These are phyloP conservation scores for Mystacornis crossleyi DNA, from an alignment of 2,113 vertebrate genomes.

Conservation along the genomic window DNA sequence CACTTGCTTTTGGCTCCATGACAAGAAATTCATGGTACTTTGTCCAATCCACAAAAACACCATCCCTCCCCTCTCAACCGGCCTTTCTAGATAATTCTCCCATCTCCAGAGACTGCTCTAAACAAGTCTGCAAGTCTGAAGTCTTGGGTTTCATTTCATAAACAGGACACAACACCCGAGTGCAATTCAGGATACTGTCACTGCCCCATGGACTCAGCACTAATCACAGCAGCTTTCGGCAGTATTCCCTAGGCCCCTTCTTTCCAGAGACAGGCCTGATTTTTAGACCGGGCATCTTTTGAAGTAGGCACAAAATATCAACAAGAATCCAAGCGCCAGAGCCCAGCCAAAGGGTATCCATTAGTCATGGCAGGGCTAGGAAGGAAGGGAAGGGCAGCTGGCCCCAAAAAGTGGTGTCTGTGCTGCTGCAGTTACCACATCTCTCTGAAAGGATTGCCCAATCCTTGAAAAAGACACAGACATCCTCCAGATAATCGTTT, in stretches of 20 bases:
- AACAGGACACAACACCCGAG: conserved; percentile 87
- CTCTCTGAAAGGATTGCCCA: conserved; percentile 20
- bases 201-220: conserved; percentile 79
- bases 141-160: conserved; percentile 82
- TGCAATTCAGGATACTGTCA: conserved; percentile 82
- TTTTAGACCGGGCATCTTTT: conserved; percentile 88
- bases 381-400: conserved; percentile 56
- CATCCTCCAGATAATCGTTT: conserved; percentile 14
- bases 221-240: conserved; percentile 88
- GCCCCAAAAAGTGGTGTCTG: conserved; percentile 24
- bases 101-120: conserved; percentile 58
- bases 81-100: conserved; percentile 39
- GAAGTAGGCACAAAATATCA: conserved; percentile 88
- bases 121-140: conserved; percentile 44
- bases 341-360: conserved; percentile 87
- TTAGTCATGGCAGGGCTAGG: conserved; percentile 49
- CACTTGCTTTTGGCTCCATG: conserved; percentile 4
- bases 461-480: conserved; percentile 17
- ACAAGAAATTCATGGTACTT: conserved; percentile 35
- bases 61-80: conserved; percentile 5
- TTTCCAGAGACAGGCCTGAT: conserved; percentile 86
- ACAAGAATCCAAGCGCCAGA: conserved; percentile 84
- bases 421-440: conserved; percentile 17
- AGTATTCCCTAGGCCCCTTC: conserved; percentile 87
- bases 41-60: conserved; percentile 31